Conservation (phyloP, 2,113 vertebrate genomes). For the Apus apus region DNA sequence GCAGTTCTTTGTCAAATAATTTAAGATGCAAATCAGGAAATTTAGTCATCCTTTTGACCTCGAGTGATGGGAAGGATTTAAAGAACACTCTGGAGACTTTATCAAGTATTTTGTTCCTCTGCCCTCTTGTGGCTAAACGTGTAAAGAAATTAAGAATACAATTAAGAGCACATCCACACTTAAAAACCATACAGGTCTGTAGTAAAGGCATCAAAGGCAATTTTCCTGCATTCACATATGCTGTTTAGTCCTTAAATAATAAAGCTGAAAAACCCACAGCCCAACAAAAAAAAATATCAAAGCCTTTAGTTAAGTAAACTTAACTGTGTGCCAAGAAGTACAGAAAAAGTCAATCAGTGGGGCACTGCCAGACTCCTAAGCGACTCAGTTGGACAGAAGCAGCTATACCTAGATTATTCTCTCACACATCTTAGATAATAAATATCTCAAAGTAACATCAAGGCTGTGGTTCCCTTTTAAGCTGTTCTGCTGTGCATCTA, state of each 20-base stretch:
- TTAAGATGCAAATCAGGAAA: background rate
- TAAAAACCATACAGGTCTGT: background rate
- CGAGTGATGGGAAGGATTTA: background rate
- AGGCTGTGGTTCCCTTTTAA: background rate
- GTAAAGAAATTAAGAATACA: background rate
- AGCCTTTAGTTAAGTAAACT: background rate
- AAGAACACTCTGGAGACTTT: background rate
- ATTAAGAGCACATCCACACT: background rate
- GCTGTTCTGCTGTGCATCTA: background rate
- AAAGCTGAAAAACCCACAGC: background rate
- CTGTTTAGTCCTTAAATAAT: background rate
- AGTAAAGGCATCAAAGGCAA: background rate
- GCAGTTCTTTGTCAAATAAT: background rate
- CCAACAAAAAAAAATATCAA: background rate
- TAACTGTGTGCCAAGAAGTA: background rate
- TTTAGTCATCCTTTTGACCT: background rate
- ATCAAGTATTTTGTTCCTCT: conserved; percentile 8
- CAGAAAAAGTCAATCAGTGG: background rate
- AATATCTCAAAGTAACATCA: background rate
- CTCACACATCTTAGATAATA: background rate
- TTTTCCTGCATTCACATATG: background rate
- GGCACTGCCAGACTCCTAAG: background rate
- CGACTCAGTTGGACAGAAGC: background rate
- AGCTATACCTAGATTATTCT: background rate
- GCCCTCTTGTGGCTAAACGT: conserved; percentile 52